Evolutionary conservation across 1,140 invertebrate species (phyloP).

Genomic region (Ceratina australensis): DNA sequence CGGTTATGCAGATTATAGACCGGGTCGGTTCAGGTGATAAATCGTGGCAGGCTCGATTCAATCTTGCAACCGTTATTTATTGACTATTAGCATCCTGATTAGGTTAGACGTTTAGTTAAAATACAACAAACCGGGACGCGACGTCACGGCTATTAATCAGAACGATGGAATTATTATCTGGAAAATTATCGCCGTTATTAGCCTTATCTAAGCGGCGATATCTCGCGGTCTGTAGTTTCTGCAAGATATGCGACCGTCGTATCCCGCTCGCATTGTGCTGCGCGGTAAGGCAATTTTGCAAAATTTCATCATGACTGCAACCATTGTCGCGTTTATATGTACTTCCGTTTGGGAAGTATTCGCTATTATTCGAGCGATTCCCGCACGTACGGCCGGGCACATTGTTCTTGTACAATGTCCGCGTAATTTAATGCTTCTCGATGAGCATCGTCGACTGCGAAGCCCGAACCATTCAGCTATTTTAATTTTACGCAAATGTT

Average conservation of each 20-base stretch:
- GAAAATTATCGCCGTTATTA: too few relatives aligned
- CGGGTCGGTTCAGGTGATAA: too few relatives aligned
- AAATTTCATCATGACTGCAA: constrained; percentile 13
- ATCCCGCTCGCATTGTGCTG: background rate
- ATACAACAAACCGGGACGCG: too few relatives aligned
- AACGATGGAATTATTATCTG: too few relatives aligned
- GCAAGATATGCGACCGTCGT: too few relatives aligned
- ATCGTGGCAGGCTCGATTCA: too few relatives aligned
- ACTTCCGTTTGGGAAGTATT: constrained; percentile 3
- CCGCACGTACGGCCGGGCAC: constrained; percentile 47
- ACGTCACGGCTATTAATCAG: too few relatives aligned
- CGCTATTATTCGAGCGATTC: constrained; percentile 50
- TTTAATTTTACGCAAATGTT: constrained; percentile 52
- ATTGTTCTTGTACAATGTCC: constrained; percentile 58
- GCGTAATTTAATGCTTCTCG: constrained; percentile 61
- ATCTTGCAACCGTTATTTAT: too few relatives aligned
- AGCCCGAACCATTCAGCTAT: constrained; percentile 54
- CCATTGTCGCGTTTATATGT: constrained; percentile 31
- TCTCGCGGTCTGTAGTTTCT: background rate
- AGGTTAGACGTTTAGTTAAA: too few relatives aligned
- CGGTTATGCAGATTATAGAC: too few relatives aligned
- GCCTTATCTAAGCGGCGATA: too few relatives aligned
- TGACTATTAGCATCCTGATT: too few relatives aligned
- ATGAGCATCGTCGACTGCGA: constrained; percentile 47
- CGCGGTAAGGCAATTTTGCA: background rate